Base-by-base conservation (phyloP, 2,888 invertebrate species). In the Dione juno region DNA sequence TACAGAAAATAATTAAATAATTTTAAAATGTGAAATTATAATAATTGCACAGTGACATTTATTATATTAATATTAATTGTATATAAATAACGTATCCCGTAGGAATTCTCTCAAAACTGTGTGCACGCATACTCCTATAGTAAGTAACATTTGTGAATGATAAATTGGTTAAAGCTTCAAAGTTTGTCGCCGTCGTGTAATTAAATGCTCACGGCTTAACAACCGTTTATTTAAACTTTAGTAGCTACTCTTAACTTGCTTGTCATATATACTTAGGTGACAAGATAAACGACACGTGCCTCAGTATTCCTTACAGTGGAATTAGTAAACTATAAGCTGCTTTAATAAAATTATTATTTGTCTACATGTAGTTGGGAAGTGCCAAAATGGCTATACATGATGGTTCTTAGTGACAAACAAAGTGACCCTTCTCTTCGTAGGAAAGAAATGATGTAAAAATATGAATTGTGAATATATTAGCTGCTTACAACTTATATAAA, bases 181-280 rank as follows among this genome's bases (percentile, higher is more conserved):
- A 74, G 59, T 74, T 74, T 72, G 74, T 74, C 71, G 67, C 54
- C 71, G 59, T 65, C 74, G 67, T 67, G 67, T 72, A 74, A 74
- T 74, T 74, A 74, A 74, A 72, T 74, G 74, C 69, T 74, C 72
- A 67, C 74, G 67, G 69, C 72, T 72, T 74, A 63, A 67, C 71
- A 72, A 74, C 74, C 72, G 74, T 74, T 74, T 61, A 71, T 72
- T 72, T 74, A 64, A 72, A 74, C 74, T 74, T 72, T 69, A 59
- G 67, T 70, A 70, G 69, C 63, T 72, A 61, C 69, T 71, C 67
- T 67, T 72, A 74, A 67, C 74, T 74, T 72, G 71, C 67, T 72
- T 67, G 61, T 61, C 59, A 43, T 67, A 72, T 69, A 74, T 40
- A 63, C 52, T 71, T 67, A 66, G 52, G 63, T 66, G 50, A 67